Conservation (phyloP, 2,113 vertebrate species). For the Carlito syrichta region DNA sequence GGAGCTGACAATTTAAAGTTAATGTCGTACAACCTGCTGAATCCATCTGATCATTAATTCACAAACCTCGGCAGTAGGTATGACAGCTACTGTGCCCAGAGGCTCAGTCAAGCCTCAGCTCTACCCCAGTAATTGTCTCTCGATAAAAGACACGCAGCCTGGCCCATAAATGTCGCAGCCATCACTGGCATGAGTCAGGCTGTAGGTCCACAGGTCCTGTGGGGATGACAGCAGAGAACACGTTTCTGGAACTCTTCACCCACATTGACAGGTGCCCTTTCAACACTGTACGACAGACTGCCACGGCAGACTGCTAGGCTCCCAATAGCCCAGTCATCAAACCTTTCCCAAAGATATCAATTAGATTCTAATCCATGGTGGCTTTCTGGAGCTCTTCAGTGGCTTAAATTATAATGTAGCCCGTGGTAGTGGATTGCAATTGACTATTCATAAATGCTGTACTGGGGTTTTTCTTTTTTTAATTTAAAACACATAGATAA, state of each 20-base stretch:
- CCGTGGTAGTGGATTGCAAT: neutral
- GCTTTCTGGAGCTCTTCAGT: neutral
- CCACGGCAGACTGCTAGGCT: neutral
- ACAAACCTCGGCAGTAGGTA: conserved; percentile 65
- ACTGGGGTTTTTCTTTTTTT: neutral
- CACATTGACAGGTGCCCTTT: conserved; percentile 63
- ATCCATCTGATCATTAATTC: conserved; percentile 80
- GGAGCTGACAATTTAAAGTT: conserved; percentile 70
- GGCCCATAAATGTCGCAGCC: conserved; percentile 67
- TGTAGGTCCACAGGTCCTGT: conserved; percentile 55
- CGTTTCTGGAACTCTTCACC: conserved; percentile 69
- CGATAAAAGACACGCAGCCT: conserved; percentile 51
- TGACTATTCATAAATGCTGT: neutral
- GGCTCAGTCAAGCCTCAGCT: conserved; percentile 64
- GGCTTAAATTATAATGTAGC: neutral
- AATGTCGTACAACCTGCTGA: conserved; percentile 72
- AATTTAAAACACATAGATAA: conserved; percentile 43
- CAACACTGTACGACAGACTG: neutral
- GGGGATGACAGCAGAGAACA: conserved; percentile 56
- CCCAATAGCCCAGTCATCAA: neutral
- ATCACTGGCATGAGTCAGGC: conserved; percentile 60
- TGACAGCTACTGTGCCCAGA: conserved; percentile 70
- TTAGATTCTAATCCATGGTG: neutral
- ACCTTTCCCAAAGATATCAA: conserved; percentile 58
- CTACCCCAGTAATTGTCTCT: conserved; percentile 69